A percentile compares a stretch with the other conserved stretches of the same genome.
phyloP scores from a whole-genome alignment of 2,888 invertebrate genomes.

The Polyommatus iphigenia region DNA sequence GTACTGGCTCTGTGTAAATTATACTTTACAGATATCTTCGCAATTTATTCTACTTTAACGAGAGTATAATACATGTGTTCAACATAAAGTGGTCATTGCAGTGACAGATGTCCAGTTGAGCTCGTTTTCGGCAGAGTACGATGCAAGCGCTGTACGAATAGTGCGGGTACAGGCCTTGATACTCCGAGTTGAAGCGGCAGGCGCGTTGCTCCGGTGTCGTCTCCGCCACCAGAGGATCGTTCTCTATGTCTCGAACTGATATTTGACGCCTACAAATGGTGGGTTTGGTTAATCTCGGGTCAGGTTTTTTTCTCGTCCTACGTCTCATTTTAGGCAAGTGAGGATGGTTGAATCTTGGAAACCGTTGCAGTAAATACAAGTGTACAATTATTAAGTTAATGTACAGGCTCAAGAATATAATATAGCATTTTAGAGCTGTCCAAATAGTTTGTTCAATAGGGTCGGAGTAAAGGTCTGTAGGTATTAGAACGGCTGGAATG shows the following conservation, averaged over 20 bases:
- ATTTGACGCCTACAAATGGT: constrained; percentile 68
- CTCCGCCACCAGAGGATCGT: constrained; percentile 82
- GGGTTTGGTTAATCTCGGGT: no score
- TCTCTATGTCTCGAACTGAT: constrained; percentile 83
- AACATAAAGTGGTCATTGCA: constrained; percentile 87
- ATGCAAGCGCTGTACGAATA: constrained; percentile 88
- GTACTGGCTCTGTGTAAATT: no score
- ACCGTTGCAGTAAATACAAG: not conserved
- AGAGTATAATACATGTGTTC: constrained; percentile 71
- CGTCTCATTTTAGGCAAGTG: not conserved
- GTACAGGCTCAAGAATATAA: no score
- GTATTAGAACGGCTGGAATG: no score
- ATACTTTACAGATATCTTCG: no score
- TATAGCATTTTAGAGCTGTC: no score
- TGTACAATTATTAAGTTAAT: no score
- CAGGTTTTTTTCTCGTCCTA: no score
- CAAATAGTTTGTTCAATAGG: not conserved
- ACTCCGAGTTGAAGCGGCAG: constrained; percentile 86
- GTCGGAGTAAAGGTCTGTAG: not conserved
- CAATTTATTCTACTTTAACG: no score
- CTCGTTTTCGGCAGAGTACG: constrained; percentile 84
- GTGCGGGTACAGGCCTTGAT: constrained; percentile 80
- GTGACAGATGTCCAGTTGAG: constrained; percentile 81
- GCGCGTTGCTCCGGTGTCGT: constrained; percentile 83
- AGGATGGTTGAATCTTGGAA: no score